Evolutionary conservation across 2,888 invertebrate genomes (phyloP), one percentile per base, ranked within the genome.

Genomic region (Chydorus sphaericus): DNA sequence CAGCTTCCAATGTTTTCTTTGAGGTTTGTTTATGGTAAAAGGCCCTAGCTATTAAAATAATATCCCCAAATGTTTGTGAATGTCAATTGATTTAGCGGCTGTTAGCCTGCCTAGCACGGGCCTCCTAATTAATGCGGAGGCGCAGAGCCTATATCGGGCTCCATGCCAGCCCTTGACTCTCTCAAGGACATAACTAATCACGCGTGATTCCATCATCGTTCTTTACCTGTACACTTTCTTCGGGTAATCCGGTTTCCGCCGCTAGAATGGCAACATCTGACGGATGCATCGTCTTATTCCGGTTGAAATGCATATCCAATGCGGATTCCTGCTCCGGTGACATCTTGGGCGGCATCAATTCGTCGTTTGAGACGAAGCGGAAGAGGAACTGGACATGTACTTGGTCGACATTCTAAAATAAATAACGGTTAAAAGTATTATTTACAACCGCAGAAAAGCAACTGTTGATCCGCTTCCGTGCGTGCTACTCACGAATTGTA

Each of bases 231-330:
- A 75, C 74, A 36, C 73, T 70, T 30, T 66, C 64, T 60, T 74
- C 74, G 10, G 70, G 66, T n/a, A 76, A 66, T 4, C 74, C 75
- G 2, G 72, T 72, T 62, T 76, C 75, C 1, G 75, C 75, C 5
- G 75, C 73, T 14, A 74, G 67, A 4, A 76, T 67, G 16, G 72
- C 69, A 30, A 75, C 62, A 59, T 75, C 75, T 26, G 71, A 70
- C 26, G 71, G 70, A 50, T 73, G 71, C 5, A 74, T 74, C 59
- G 73, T 73, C 60, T 73, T 69, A 50, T 73, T 72, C 59, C 71
- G 68, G 60, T 68, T 68, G 63, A 76, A 76, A 61, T 73, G 73
- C 58, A 70, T 68, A 60, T 73, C 73, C 59, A 76, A 67, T 50
- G 70, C 69, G 58, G 69, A 68, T 60, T 70, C 68, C 63, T 76